These are phyloP conservation scores for Dasypus novemcinctus DNA, from an alignment of 2,113 vertebrate genomes.

Conservation along the genomic window DNA sequence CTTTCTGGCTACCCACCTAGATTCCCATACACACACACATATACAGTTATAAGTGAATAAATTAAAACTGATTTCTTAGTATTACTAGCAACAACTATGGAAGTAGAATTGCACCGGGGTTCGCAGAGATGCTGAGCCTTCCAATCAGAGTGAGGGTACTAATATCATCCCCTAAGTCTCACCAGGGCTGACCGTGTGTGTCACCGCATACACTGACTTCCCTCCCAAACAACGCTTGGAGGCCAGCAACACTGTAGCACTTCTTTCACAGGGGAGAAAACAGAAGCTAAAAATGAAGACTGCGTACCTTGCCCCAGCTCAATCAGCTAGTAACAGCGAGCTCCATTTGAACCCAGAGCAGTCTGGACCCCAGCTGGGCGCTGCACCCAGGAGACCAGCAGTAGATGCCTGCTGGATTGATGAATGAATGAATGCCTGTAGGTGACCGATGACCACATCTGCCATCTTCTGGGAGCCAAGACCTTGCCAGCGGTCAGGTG, in stretches of 20 bases:
- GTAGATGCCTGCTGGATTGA: not conserved
- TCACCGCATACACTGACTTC: fast-evolving
- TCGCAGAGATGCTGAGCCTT: not conserved
- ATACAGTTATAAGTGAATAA: not conserved
- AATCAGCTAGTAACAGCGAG: fast-evolving
- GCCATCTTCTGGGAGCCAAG: not conserved
- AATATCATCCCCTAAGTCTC: not conserved
- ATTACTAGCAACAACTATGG: too few species aligned
- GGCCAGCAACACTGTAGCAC: fast-evolving
- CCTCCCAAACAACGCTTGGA: not conserved
- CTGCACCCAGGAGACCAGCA: fast-evolving
- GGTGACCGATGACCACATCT: not conserved
- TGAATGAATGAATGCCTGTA: not conserved
- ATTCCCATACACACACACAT: too few species aligned
- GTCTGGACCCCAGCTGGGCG: too few species aligned
- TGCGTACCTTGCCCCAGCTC: fast-evolving
- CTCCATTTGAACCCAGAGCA: not conserved
- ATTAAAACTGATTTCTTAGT: not conserved
- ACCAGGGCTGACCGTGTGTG: not conserved
- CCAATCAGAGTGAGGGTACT: fast-evolving
- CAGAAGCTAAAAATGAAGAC: not conserved
- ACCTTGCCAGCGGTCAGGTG: fast-evolving
- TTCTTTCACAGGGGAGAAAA: not conserved
- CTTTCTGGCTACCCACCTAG: not conserved
- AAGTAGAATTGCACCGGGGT: not conserved